These are phyloP conservation scores for Pammene fasciana DNA, from an alignment of 2,888 invertebrate species.

Conservation along the genomic window DNA sequence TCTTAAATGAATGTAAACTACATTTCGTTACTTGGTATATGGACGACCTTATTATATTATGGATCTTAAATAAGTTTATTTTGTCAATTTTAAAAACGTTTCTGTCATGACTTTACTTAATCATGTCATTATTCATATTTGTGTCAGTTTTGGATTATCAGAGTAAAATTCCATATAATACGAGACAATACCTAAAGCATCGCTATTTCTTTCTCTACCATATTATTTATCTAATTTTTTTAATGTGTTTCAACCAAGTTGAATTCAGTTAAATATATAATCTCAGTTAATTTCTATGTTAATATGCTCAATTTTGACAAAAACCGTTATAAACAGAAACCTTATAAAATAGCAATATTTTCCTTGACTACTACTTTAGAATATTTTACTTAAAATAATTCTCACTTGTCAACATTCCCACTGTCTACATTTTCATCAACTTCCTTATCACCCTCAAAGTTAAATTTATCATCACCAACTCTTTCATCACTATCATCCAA, in stretches of 20 bases:
- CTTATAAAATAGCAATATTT: background rate
- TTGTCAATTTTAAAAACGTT: too few species aligned
- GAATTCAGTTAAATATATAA: too few species aligned
- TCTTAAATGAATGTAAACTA: too few species aligned
- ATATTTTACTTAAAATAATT: constrained; percentile 8
- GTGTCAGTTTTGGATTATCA: background rate
- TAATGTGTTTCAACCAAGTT: too few species aligned
- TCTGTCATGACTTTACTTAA: too few species aligned
- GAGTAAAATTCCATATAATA: background rate
- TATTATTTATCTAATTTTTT: background rate
- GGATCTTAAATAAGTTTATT: too few species aligned
- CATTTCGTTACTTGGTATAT: too few species aligned
- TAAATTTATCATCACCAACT: constrained; percentile 38
- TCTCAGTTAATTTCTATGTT: too few species aligned
- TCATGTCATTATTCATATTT: background rate
- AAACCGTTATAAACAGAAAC: background rate
- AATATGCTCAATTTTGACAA: background rate
- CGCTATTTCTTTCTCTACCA: background rate
- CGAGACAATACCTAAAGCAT: background rate
- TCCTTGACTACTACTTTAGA: constrained; percentile 8
- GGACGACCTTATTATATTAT: too few species aligned
- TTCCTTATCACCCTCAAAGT: constrained; percentile 39
- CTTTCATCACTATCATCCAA: constrained; percentile 61
- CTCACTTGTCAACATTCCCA: constrained; percentile 37
- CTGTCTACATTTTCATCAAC: constrained; percentile 34